phyloP scores from a whole-genome alignment of 2,888 invertebrate species.

The Phragmatobia fuliginosa region DNA sequence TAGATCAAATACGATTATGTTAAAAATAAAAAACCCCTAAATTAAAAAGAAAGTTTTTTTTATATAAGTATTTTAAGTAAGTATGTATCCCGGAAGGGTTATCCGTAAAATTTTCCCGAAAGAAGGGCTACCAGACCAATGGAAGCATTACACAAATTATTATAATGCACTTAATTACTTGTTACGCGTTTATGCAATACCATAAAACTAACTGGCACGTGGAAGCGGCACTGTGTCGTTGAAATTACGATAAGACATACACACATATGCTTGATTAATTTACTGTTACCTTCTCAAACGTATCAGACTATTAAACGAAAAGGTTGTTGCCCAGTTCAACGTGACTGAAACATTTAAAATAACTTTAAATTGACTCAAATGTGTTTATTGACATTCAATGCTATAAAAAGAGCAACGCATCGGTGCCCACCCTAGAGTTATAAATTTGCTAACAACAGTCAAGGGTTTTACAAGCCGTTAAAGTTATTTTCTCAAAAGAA shows the following conservation, averaged over 20 bases:
- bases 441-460: conserved; percentile 33
- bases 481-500: conserved; percentile 22
- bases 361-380: conserved; percentile 24
- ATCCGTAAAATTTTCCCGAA: conserved; percentile 35
- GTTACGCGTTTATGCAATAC: conserved; percentile 63
- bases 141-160: conserved; percentile 51
- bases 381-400: conserved; percentile 30
- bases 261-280: conserved; percentile 70
- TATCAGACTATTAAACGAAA: conserved; percentile 34
- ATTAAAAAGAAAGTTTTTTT: conserved; percentile 31
- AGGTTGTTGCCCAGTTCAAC: conserved; percentile 36
- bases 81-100: conserved; percentile 40
- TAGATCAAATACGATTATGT: conserved; percentile 57
- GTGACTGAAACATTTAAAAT: conserved; percentile 32
- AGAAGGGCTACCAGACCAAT: conserved; percentile 55
- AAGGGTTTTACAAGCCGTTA: conserved; percentile 39
- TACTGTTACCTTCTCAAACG: conserved; percentile 48
- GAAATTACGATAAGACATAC: conserved; percentile 67
- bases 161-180: conserved; percentile 54
- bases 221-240: conserved; percentile 59
- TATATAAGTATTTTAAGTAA: conserved; percentile 38
- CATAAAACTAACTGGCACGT: conserved; percentile 64
- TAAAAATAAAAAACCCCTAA: conserved; percentile 38
- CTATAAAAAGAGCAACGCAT: conserved; percentile 48
- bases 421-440: conserved; percentile 46